Evolutionary conservation across 2,888 invertebrate genomes (phyloP), one percentile per base, ranked within the genome.

Genomic region (Troides oblongomaculatus): DNA sequence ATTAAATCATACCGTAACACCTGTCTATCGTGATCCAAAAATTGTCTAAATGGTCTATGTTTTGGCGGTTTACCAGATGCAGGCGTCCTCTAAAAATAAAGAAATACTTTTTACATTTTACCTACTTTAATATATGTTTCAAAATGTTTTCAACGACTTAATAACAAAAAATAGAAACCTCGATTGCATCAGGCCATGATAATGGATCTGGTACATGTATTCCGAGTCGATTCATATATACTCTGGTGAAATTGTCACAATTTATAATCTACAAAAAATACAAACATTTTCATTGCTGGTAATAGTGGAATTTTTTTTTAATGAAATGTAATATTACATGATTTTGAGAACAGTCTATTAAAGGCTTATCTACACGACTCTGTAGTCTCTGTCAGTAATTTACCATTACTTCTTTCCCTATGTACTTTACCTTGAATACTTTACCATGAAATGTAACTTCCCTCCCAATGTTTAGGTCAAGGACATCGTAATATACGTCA

Each of bases 201-300:
- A 90, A 81, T 1, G 91, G 95, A 86, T 96, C 95, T 0, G 97
- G 95, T 5, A 98, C 97, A 53, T 95, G 92, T 64, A 98, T 96
- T 4, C 98, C 98, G 67, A 97, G 94, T 62, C 97, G 95, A 81
- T 96, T 96, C 8, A 98, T 88, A 85, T 97, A 98, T 66, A 94
- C 95, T 74, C 97, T 92, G 0, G 98, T 98, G 81, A 98, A 98
- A 75, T 94, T 94, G 83, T 99, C 98, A 82, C 98, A 98, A 76
- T 95, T 94, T 0, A 95, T 95, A 65, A 99, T 95, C 92, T 96
- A 95, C 12, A 68, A 50, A 30, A 39, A 64, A 61, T 66, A 46
- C 25, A 57, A 61, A 59, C 63, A 39, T 57, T 62, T 1, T 59
- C 4, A 56, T 56, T 30, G 10, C 18, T 53, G 7, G 6, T n/a